Base-by-base conservation (phyloP, 1,140 invertebrate genomes). In the Sesamia nonagrioides region DNA sequence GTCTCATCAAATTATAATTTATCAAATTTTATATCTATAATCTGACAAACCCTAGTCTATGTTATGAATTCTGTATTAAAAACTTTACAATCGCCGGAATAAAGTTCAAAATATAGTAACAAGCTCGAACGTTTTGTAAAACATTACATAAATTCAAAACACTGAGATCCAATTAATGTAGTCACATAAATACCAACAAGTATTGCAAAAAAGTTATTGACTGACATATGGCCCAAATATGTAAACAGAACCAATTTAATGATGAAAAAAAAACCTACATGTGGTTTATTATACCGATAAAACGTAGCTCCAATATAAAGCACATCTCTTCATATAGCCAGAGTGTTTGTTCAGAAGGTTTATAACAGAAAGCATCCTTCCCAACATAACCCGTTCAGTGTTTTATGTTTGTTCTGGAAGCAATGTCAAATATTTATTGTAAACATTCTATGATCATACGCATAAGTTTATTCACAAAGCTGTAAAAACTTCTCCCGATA, bases 231-330 rank as follows among this genome's bases (percentile, higher is more conserved):
- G 13, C 37, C 42, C n/a, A n/a, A 21, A 68, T 48, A 68, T 68
- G 42, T 13, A 45, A 68, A 50, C 21, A 68, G 48, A 18, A 48
- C 13, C 42, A 27, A 17, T 68, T 48, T 68, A 68, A 68, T 68
- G 27, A 68, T 68, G 63, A 68, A 48, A 68, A 68, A 40, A 68
- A 27, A 48, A 68, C 63, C 63, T 68, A 68, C 42, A 48, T 68
- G 18, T 18, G 42, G 63, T 68, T 45, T 45, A 68, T 18, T 27
- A 27, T 42, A 48, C 27, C 21, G 63, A 68, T 68, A 68, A 68
- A 68, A 68, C 42, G 8, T 27, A 42, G 60, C 35, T 68, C 63
- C 21, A 42, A 45, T 68, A 68, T 68, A 11, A 42, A 63, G 37
- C 37, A 63, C n/a, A 35, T 42, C 37, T 63, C 42, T 48, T 68